Percentiles rank a stretch among this genome's conserved stretches.
Evolutionary conservation across 1,140 invertebrate species (phyloP).

Genomic region (Matsumurasca onukii): DNA sequence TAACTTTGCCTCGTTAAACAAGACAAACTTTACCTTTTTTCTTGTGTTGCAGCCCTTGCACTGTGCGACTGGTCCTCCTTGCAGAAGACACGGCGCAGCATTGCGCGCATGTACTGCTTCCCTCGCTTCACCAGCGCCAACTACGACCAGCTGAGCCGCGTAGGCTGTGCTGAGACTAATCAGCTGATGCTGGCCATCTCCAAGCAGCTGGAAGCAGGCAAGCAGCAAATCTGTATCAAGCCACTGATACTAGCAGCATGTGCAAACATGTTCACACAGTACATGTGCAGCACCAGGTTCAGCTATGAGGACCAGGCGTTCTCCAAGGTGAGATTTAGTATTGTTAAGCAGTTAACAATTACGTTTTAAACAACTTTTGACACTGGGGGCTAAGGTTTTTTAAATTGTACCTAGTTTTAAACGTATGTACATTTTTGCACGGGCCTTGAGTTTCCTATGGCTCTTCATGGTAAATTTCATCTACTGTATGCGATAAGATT

Average conservation of each 20-base stretch:
- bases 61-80: conserved; percentile 82
- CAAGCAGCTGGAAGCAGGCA: neutral
- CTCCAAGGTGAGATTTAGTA: no score
- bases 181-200: conserved; percentile 19
- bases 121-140: conserved; percentile 68
- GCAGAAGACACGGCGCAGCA: conserved; percentile 73
- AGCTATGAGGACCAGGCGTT: conserved; percentile 65
- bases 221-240: conserved; percentile 54
- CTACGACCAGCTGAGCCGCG: conserved; percentile 61
- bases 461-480: no score
- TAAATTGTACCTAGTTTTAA: no score
- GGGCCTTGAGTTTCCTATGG: no score
- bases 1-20: no score
- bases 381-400: no score
- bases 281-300: conserved; percentile 78
- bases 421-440: no score
- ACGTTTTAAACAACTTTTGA: no score
- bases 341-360: no score
- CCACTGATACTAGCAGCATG: conserved; percentile 65
- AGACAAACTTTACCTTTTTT: no score
- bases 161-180: conserved; percentile 39
- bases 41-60: conserved; percentile 74
- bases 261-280: conserved; percentile 80
- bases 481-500: no score
- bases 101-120: conserved; percentile 72